A percentile compares a stretch with the other conserved stretches of the same genome.
These are phyloP conservation scores for Galleria mellonella DNA, from an alignment of 1,140 invertebrate species.

Conservation along the genomic window DNA sequence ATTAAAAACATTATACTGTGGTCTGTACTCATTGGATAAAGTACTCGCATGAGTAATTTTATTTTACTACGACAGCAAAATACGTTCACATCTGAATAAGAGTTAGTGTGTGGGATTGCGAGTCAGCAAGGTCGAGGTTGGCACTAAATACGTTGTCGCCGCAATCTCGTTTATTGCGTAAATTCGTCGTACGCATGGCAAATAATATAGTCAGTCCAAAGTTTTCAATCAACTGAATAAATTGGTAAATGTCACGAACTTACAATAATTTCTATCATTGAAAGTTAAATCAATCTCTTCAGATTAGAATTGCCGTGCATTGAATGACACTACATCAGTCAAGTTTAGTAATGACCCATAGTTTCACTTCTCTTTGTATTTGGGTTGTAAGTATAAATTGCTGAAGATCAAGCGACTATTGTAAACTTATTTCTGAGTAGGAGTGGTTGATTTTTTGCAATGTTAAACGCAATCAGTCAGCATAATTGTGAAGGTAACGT, in stretches of 20 bases:
- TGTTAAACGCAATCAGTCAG: constrained; percentile 11
- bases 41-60: too few species aligned
- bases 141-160: constrained; percentile 36
- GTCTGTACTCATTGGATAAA: too few species aligned
- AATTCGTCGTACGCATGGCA: constrained; percentile 25
- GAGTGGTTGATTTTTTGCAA: constrained; percentile 12
- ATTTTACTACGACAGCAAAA: too few species aligned
- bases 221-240: background rate
- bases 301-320: constrained; percentile 3
- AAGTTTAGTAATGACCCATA: constrained; percentile 21
- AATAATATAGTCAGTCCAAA: background rate
- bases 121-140: constrained; percentile 51
- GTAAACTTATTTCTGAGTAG: constrained; percentile 18
- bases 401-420: constrained; percentile 15
- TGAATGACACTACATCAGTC: constrained; percentile 21
- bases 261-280: constrained; percentile 1
- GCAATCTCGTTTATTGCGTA: constrained; percentile 32
- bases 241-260: background rate
- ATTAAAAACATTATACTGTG: too few species aligned
- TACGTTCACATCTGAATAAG: too few species aligned
- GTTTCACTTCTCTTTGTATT: constrained; percentile 27
- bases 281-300: constrained; percentile 1
- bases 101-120: constrained; percentile 33
- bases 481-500: constrained; percentile 18
- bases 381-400: constrained; percentile 14